Conservation (phyloP, 2,113 vertebrate genomes). For the Oncorhynchus keta region DNA sequence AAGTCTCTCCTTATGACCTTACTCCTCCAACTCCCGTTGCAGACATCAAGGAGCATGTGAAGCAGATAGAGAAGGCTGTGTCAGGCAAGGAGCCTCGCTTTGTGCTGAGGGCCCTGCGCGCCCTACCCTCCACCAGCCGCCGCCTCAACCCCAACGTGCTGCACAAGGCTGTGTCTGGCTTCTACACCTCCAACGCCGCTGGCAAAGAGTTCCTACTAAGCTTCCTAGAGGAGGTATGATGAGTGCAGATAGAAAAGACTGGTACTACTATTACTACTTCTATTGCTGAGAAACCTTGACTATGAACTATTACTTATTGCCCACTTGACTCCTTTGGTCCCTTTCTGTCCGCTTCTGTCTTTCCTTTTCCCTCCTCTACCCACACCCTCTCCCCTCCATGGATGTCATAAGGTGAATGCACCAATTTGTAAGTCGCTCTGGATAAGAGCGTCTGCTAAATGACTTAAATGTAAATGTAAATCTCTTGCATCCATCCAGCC, state of each 20-base stretch:
- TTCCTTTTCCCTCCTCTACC: not conserved
- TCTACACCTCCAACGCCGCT: slow-evolving; percentile 86
- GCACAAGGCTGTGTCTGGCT: slow-evolving; percentile 87
- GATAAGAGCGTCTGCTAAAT: no score
- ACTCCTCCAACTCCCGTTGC: not conserved
- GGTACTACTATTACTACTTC: not conserved
- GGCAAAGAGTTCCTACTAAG: slow-evolving; percentile 85
- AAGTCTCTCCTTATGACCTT: not conserved
- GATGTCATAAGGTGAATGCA: no score
- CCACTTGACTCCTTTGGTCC: not conserved
- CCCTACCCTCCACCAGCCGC: slow-evolving; percentile 92
- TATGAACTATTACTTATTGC: no score
- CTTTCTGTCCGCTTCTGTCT: not conserved
- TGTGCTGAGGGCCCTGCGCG: slow-evolving; percentile 86
- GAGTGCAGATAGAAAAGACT: not conserved
- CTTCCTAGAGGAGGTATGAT: slow-evolving; percentile 89
- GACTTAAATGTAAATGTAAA: no score
- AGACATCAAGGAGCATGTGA: slow-evolving; percentile 97
- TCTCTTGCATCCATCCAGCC: slow-evolving; percentile 70
- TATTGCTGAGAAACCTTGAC: no score
- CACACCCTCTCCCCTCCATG: not conserved
- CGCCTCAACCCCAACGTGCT: slow-evolving; percentile 92
- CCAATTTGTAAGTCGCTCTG: no score
- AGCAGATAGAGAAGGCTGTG: slow-evolving; percentile 96
- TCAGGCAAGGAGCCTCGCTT: slow-evolving; percentile 95